Conservation (phyloP, 2,797 vertebrate species). For the Hypotaenidia okinawae region DNA sequence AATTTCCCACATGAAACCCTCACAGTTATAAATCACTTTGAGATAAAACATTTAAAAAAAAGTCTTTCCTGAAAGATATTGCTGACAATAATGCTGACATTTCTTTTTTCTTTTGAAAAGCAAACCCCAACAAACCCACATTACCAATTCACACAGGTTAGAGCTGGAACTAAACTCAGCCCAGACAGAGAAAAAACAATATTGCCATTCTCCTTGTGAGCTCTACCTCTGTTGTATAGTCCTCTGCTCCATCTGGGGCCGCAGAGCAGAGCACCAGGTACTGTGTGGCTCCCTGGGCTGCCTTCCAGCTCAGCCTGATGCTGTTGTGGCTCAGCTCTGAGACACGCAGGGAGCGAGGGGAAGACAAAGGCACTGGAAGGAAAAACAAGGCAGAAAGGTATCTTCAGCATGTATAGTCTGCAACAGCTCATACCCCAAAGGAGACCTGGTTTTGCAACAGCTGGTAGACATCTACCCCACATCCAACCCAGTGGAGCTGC, state of each 20-base stretch:
- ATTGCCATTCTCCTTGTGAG: not conserved
- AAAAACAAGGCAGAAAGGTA: not conserved
- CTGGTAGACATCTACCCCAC: not conserved
- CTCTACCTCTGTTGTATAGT: slow-evolving; percentile 71
- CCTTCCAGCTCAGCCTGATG: slow-evolving; percentile 85
- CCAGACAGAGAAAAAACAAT: accelerated
- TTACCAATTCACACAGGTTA: not conserved
- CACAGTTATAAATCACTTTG: not conserved
- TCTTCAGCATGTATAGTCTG: not conserved
- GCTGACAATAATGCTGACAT: not conserved
- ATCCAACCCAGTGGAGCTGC: not conserved
- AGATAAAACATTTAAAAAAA: not conserved
- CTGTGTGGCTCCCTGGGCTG: slow-evolving; percentile 83
- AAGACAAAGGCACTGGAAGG: slow-evolving; percentile 82
- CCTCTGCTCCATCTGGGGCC: slow-evolving; percentile 24
- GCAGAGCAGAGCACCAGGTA: slow-evolving; percentile 85
- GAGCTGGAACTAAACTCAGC: not conserved
- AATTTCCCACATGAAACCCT: not conserved
- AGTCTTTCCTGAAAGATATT: not conserved
- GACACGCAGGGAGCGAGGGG: slow-evolving; percentile 81
- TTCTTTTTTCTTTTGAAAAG: not conserved
- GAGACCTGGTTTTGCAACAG: not conserved
- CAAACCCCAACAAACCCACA: too few species aligned
- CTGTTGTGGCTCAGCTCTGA: slow-evolving; percentile 84
- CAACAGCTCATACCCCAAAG: not conserved